A percentile compares a stretch with the other conserved stretches of the same genome.
Conservation (phyloP, 2,113 vertebrate genomes). For the pig (Sus scrofa) region DNA sequence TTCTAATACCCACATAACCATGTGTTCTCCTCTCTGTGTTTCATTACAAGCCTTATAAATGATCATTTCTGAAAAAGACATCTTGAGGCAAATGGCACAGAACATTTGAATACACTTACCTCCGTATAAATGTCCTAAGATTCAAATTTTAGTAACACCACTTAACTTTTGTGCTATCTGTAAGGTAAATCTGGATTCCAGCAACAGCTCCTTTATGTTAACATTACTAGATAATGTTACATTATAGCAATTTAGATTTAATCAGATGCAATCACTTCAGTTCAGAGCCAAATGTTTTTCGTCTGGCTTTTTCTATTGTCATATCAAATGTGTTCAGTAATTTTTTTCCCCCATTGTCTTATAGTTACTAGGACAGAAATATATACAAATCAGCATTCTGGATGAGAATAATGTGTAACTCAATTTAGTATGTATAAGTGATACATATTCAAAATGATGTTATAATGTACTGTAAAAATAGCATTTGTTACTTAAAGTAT, state of each 20-base stretch:
- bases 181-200: slow-evolving; percentile 48
- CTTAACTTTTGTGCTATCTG: slow-evolving; percentile 61
- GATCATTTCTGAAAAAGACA: slow-evolving; percentile 70
- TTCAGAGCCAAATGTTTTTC: slow-evolving; percentile 41
- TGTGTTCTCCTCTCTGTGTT: not conserved
- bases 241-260: slow-evolving; percentile 59
- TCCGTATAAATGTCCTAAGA: slow-evolving; percentile 2
- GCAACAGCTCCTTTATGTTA: slow-evolving; percentile 22
- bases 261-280: slow-evolving; percentile 53
- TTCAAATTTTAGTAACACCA: slow-evolving; percentile 62
- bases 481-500: slow-evolving; percentile 61
- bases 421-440: slow-evolving; percentile 21
- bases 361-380: not conserved
- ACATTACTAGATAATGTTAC: slow-evolving; percentile 41
- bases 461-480: slow-evolving; percentile 32
- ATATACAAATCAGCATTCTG: slow-evolving; percentile 4
- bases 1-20: not conserved
- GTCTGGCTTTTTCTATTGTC: slow-evolving; percentile 44
- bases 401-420: not conserved
- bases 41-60: slow-evolving; percentile 65
- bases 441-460: slow-evolving; percentile 44
- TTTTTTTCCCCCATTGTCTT: not conserved
- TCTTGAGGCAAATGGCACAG: slow-evolving; percentile 51
- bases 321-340: slow-evolving; percentile 26
- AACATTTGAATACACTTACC: not conserved